A percentile compares a stretch with the other conserved stretches of the same genome.
phyloP scores from a whole-genome alignment of 1,140 invertebrate species.

The Solenopsis fugax region DNA sequence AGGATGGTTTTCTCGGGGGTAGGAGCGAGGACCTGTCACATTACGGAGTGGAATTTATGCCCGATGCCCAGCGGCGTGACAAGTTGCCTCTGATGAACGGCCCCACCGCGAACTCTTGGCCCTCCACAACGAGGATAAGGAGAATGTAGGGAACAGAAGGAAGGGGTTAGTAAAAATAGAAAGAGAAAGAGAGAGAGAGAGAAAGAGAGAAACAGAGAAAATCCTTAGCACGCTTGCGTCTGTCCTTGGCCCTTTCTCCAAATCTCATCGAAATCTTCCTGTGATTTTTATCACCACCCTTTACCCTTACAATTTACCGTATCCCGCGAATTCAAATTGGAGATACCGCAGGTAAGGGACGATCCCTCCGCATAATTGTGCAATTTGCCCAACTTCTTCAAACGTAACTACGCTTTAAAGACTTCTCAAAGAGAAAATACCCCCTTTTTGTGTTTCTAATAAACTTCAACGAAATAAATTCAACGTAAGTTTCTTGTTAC shows the following conservation, averaged over 20 bases:
- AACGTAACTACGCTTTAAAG: not conserved
- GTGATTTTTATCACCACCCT: conserved; percentile 50
- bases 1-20: conserved; percentile 78
- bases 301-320: conserved; percentile 45
- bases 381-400: not conserved
- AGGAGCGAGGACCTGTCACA: conserved; percentile 86
- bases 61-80: conserved; percentile 87
- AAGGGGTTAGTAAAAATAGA: conserved; percentile 11
- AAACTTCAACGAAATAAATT: not conserved
- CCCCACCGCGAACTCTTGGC: conserved; percentile 85
- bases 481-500: not conserved
- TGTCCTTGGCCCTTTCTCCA: conserved; percentile 64
- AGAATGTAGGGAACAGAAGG: conserved; percentile 44
- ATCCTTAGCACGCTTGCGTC: conserved; percentile 37
- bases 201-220: conserved; percentile 10
- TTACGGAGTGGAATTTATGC: conserved; percentile 86
- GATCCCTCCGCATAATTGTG: not conserved
- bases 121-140: conserved; percentile 75
- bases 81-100: conserved; percentile 87
- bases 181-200: conserved; percentile 14
- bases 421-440: not conserved
- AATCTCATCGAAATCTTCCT: conserved; percentile 67
- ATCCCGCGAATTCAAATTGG: conserved; percentile 32
- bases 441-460: not conserved
- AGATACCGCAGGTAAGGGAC: conserved; percentile 16